Evolutionary conservation across 2,888 invertebrate species (phyloP).

Genomic region (Clitarchus hookeri): DNA sequence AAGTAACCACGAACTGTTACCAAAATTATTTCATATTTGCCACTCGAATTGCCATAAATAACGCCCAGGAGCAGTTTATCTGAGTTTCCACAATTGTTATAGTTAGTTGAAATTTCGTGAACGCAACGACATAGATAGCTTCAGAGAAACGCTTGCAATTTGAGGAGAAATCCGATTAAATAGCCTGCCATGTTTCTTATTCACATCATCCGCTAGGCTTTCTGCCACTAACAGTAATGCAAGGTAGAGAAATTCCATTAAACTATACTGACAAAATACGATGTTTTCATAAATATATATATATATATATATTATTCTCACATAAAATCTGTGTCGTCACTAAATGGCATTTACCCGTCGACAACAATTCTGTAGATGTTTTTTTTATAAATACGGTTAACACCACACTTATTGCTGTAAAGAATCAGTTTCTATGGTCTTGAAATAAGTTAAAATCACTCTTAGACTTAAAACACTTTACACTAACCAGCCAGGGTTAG

Average conservation of each 20-base stretch:
- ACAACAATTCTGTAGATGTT: background rate
- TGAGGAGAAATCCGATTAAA: too few relatives aligned
- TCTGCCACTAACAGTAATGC: background rate
- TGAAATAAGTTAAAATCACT: background rate
- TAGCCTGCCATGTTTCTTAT: background rate
- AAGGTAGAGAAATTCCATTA: background rate
- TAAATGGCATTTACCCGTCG: background rate
- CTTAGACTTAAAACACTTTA: too few relatives aligned
- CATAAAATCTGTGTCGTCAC: background rate
- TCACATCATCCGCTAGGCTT: background rate
- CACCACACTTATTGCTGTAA: background rate
- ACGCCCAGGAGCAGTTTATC: too few relatives aligned
- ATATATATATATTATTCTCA: conserved; percentile 14
- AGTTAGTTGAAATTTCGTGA: too few relatives aligned
- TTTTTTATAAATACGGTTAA: background rate
- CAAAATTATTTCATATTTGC: background rate
- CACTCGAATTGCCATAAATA: background rate
- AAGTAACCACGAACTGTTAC: background rate
- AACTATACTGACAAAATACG: background rate
- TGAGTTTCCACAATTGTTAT: too few relatives aligned
- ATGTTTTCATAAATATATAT: background rate
- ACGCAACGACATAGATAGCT: too few relatives aligned
- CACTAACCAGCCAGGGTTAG: too few relatives aligned
- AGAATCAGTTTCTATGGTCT: background rate
- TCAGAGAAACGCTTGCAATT: too few relatives aligned